Conservation (phyloP, 2,888 invertebrate genomes). For the Acrocera orbiculus region DNA sequence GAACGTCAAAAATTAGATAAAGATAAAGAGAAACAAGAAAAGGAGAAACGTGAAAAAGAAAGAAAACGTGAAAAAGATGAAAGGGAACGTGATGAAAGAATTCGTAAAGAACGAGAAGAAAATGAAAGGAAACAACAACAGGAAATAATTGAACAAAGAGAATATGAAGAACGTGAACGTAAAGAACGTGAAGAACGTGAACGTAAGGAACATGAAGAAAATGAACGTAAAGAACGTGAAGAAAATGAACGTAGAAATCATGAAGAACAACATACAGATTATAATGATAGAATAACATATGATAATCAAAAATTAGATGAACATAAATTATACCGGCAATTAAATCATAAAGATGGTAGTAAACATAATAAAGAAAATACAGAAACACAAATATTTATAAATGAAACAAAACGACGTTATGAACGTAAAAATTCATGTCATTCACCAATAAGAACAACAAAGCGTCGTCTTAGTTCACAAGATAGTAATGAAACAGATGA, state of each 20-base stretch:
- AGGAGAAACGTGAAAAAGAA: conserved; percentile 14
- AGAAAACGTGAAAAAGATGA: conserved; percentile 21
- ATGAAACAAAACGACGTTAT: conserved; percentile 4
- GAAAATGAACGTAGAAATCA: conserved; percentile 16
- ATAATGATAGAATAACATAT: conserved; percentile 18
- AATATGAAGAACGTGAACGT: conserved; percentile 11
- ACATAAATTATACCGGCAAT: background rate
- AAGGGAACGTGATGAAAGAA: conserved; percentile 20
- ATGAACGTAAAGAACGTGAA: conserved; percentile 15
- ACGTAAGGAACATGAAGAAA: conserved; percentile 15
- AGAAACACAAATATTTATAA: conserved; percentile 10
- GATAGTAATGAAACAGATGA: conserved; percentile 35
- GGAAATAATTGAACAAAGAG: conserved; percentile 19
- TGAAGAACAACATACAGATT: conserved; percentile 18
- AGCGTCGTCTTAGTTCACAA: conserved; percentile 63
- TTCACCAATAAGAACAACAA: conserved; percentile 20
- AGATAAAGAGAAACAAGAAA: conserved; percentile 13
- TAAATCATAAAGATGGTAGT: conserved; percentile 14
- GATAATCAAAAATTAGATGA: conserved; percentile 2
- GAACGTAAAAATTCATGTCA: conserved; percentile 11
- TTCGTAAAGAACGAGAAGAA: conserved; percentile 18
- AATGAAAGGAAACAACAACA: conserved; percentile 19
- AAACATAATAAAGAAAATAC: conserved; percentile 18
- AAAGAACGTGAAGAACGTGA: conserved; percentile 13
- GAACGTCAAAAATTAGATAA: conserved; percentile 16